Percentiles rank a stretch among this genome's conserved stretches.
phyloP scores from a whole-genome alignment of 1,140 invertebrate species.

The Drosophila tristis region DNA sequence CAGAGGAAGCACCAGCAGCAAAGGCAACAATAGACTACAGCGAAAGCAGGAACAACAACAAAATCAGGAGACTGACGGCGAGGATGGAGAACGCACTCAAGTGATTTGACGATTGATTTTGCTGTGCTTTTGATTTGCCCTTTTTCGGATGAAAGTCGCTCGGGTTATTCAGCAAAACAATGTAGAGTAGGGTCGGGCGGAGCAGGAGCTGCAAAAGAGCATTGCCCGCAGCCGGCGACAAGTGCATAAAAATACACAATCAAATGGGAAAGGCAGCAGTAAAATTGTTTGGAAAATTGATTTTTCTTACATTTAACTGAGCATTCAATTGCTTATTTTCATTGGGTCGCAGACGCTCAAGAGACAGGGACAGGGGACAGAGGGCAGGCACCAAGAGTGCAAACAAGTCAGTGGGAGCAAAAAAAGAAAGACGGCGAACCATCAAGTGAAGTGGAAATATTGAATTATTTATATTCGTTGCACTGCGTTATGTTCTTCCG shows the following conservation, averaged over 20 bases:
- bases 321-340: conserved; percentile 83
- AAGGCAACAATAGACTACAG: conserved; percentile 67
- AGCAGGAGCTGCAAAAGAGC: conserved; percentile 55
- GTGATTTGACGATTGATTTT: conserved; percentile 81
- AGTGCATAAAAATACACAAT: conserved; percentile 77
- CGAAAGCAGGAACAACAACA: conserved; percentile 19
- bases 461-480: conserved; percentile 82
- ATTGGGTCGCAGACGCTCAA: conserved; percentile 43
- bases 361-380: not conserved
- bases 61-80: conserved; percentile 46
- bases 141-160: conserved; percentile 1
- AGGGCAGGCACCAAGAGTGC: conserved; percentile 37
- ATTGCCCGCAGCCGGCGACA: conserved; percentile 79
- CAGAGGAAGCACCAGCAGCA: conserved; percentile 29
- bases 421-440: conserved; percentile 12
- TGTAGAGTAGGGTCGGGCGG: conserved; percentile 3
- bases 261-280: conserved; percentile 62
- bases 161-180: conserved; percentile 30
- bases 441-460: conserved; percentile 80
- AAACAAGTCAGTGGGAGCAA: conserved; percentile 24
- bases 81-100: conserved; percentile 68
- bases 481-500: conserved; percentile 76
- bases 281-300: conserved; percentile 83
- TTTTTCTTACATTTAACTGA: conserved; percentile 83
- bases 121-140: conserved; percentile 65